Evolutionary conservation across 1,140 invertebrate genomes (phyloP).

Genomic region (Drosophila micromelanica): DNA sequence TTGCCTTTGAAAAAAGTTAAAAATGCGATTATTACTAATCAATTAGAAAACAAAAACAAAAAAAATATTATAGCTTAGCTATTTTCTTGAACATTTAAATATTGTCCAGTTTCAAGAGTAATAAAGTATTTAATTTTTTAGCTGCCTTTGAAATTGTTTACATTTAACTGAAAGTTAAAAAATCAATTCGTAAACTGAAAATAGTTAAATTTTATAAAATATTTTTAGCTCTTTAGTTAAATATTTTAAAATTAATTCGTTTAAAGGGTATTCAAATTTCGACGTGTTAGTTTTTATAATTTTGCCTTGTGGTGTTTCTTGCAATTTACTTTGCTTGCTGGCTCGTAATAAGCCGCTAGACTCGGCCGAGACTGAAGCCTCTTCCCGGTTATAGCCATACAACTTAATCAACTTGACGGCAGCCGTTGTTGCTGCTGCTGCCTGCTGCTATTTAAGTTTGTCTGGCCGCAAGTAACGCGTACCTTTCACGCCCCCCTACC

Average conservation of each 20-base stretch:
- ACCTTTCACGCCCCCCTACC: background rate
- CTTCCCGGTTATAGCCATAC: constrained; percentile 47
- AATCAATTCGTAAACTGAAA: no score
- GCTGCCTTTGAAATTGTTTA: no score
- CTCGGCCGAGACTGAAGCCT: constrained; percentile 54
- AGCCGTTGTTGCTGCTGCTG: constrained; percentile 40
- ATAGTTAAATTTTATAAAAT: no score
- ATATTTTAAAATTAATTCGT: no score
- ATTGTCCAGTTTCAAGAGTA: no score
- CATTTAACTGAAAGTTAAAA: background rate
- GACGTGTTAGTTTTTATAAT: constrained; percentile 5
- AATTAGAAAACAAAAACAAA: no score
- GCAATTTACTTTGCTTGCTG: constrained; percentile 71
- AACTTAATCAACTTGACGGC: constrained; percentile 71
- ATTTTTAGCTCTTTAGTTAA: no score
- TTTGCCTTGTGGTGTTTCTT: constrained; percentile 39
- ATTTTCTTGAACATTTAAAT: no score
- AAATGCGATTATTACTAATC: no score
- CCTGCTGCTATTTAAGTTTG: constrained; percentile 54
- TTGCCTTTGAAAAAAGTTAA: background rate
- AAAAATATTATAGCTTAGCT: no score
- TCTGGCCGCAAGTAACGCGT: constrained; percentile 52
- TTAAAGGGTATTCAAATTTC: constrained; percentile 12
- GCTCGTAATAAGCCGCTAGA: constrained; percentile 76
- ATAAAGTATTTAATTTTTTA: background rate